Base-by-base conservation (phyloP, 2,113 vertebrate genomes). In the Gallinago jamesoni region DNA sequence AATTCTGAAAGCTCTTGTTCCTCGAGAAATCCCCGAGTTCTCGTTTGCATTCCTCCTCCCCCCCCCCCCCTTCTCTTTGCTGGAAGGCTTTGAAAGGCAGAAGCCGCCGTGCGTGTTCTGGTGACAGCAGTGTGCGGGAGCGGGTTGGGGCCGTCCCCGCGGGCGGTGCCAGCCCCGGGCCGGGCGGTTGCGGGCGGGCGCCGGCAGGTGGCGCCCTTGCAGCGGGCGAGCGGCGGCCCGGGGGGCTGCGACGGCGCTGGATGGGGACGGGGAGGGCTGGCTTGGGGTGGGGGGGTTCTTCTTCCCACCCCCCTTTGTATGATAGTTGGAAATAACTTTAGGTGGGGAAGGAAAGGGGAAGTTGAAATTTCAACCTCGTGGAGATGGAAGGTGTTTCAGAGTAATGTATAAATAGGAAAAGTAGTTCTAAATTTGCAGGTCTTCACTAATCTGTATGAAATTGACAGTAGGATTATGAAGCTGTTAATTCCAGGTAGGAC, bases 191-290 rank as follows among this genome's bases (percentile, higher is more conserved):
- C 17, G 27, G 25, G 6, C 35, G 0, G 6, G 7, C 1, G 67
- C 96, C 98, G 93, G 66, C 91, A 97, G 97, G 74, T 84, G 98
- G 97, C 97, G 94, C 91, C 81, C 91, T 39, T 52, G 80, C 52
- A 62, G 41, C 33, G 92, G 67, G 69, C 53, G 45, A 47, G 43
- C 41, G 25, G 60, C 21, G 63, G 63, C 25, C 28, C 11, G 28
- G 20, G 8, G 43, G 43, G 43, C 15, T 6, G 43, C 27, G 8
- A 6, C 31, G 21, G 21, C 11, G 6, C 52, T 2, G 30, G 10
- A 9, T 6, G 45, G 48, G 27, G 9, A 9, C 6, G 25, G 48
- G 22, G 27, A 4, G 41, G 41, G n/a, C 18, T 28, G 12, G 52
- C 7, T 8, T 6, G 25, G 52, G 25, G 14, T 28, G 14, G 52